Evolutionary conservation across 1,140 invertebrate species (phyloP).

Genomic region (Archegozetes longisetosus): DNA sequence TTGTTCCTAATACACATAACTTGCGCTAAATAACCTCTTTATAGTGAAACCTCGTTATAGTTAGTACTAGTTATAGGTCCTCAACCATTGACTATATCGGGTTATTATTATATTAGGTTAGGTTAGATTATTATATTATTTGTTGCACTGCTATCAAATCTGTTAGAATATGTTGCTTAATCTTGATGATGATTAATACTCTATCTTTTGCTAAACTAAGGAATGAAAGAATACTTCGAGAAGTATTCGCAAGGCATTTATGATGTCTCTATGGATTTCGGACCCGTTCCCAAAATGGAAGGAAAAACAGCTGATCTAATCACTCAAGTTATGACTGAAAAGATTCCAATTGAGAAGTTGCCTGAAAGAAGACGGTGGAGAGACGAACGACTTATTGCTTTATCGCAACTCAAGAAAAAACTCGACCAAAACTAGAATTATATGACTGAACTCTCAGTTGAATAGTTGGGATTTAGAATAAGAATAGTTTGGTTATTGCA

Average conservation of each 20-base stretch:
- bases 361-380: conserved; percentile 59
- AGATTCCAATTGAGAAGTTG: conserved; percentile 56
- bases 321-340: conserved; percentile 45
- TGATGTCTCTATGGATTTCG: conserved; percentile 54
- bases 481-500: too few relatives aligned
- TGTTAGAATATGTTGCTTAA: not conserved
- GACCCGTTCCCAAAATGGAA: conserved; percentile 51
- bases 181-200: not conserved
- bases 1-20: too few relatives aligned
- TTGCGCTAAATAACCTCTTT: too few relatives aligned
- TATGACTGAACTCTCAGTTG: too few relatives aligned
- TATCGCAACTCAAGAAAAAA: conserved; percentile 55
- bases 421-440: too few relatives aligned
- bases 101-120: conserved; percentile 11
- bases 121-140: too few relatives aligned
- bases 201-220: conserved; percentile 34
- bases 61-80: too few relatives aligned
- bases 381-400: conserved; percentile 58
- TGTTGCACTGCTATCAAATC: too few relatives aligned
- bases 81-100: too few relatives aligned
- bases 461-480: too few relatives aligned
- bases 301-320: conserved; percentile 34
- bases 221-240: conserved; percentile 50
- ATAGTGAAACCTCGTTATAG: too few relatives aligned
- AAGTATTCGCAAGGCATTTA: conserved; percentile 43